Evolutionary conservation across 2,113 vertebrate species (phyloP).

Genomic region (Antechinus stuartii): DNA sequence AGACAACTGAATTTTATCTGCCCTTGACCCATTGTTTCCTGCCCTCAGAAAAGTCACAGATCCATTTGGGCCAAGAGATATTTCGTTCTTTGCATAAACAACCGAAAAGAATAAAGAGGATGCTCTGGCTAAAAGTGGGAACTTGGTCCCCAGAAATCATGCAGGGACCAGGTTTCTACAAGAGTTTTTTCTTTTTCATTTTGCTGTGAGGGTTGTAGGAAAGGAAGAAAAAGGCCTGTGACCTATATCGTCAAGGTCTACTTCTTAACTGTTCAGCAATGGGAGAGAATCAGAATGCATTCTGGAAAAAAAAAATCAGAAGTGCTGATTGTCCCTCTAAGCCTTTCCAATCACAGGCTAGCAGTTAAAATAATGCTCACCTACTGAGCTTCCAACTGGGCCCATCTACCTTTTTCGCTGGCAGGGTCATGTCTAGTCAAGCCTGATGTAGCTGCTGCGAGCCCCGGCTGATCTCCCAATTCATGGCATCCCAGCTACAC

Average conservation of each 20-base stretch:
- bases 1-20: slow-evolving; percentile 79
- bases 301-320: slow-evolving; percentile 77
- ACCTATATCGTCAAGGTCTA: slow-evolving; percentile 79
- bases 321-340: slow-evolving; percentile 86
- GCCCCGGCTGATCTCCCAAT: slow-evolving; percentile 81
- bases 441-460: slow-evolving; percentile 87
- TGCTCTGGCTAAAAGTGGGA: slow-evolving; percentile 34
- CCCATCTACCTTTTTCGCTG: slow-evolving; percentile 87
- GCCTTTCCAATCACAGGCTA: slow-evolving; percentile 86
- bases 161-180: not conserved
- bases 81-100: slow-evolving; percentile 71
- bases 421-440: slow-evolving; percentile 86
- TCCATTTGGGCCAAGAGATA: slow-evolving; percentile 65
- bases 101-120: slow-evolving; percentile 67
- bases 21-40: slow-evolving; percentile 74
- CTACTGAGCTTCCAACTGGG: slow-evolving; percentile 86
- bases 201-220: slow-evolving; percentile 66
- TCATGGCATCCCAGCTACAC: slow-evolving; percentile 84
- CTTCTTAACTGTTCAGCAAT: slow-evolving; percentile 77
- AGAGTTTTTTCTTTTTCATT: slow-evolving; percentile 72
- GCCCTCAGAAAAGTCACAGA: slow-evolving; percentile 81
- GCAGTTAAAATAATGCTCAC: slow-evolving; percentile 89
- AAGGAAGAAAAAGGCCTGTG: slow-evolving; percentile 68
- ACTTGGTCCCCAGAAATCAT: not conserved
- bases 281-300: slow-evolving; percentile 81